Conservation (phyloP, 1,140 invertebrate species). For the Anastatus disparis region DNA sequence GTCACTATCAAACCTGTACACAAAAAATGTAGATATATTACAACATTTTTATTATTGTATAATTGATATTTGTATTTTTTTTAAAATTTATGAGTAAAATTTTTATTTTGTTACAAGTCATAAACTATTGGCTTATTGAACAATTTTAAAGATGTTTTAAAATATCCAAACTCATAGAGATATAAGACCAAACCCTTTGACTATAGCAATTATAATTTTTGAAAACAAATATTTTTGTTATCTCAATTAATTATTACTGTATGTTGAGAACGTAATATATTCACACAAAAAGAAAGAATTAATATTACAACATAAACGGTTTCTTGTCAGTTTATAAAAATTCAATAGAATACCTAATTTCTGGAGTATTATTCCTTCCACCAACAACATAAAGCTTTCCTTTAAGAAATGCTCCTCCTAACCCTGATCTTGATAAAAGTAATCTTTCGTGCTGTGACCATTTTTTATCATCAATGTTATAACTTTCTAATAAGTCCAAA, state of each 20-base stretch:
- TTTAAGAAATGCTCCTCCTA: conserved; percentile 88
- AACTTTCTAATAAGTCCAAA: conserved; percentile 86
- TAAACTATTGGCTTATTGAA: too few species aligned
- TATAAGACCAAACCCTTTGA: too few species aligned
- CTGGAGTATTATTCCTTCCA: conserved; percentile 87
- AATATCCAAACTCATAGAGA: neutral
- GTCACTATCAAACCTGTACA: conserved; percentile 60
- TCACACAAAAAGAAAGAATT: too few species aligned
- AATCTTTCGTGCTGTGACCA: conserved; percentile 84
- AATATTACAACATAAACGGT: too few species aligned
- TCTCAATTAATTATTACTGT: too few species aligned
- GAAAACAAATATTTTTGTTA: too few species aligned
- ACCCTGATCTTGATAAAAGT: conserved; percentile 84
- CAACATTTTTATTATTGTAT: neutral
- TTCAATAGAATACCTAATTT: conserved; percentile 68
- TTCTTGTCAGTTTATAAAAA: too few species aligned
- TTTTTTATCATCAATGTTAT: conserved; percentile 84
- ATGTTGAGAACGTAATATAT: too few species aligned
- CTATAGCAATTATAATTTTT: too few species aligned
- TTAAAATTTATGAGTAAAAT: neutral
- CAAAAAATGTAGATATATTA: too few species aligned
- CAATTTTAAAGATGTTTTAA: too few species aligned
- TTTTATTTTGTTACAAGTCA: neutral
- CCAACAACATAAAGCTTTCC: conserved; percentile 91
- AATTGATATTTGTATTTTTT: neutral